Conservation (phyloP, 2,888 invertebrate genomes). For the Scaptomyza caliginosa region DNA sequence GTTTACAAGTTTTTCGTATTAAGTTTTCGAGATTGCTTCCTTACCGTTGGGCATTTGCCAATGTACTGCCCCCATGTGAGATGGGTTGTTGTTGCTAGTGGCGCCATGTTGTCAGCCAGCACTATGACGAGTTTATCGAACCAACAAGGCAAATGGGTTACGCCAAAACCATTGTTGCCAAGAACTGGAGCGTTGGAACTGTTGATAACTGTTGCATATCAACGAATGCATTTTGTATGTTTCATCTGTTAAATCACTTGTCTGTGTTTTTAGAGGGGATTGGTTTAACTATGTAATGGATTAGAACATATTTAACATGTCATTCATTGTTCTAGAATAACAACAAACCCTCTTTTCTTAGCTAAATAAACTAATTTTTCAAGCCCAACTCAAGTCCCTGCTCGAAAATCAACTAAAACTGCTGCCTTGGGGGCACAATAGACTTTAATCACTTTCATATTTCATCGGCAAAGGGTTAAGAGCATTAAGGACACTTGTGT, state of each 20-base stretch:
- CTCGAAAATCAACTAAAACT: constrained; percentile 9
- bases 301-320: no score
- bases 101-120: constrained; percentile 55
- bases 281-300: neutral
- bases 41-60: constrained; percentile 67
- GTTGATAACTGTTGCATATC: constrained; percentile 47
- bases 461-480: constrained; percentile 25
- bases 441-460: constrained; percentile 39
- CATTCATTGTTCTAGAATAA: no score
- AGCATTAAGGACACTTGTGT: constrained; percentile 23
- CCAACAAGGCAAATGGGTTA: constrained; percentile 71
- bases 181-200: neutral
- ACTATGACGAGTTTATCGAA: constrained; percentile 72
- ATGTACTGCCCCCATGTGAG: constrained; percentile 43
- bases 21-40: constrained; percentile 67
- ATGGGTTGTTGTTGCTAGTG: constrained; percentile 30
- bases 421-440: constrained; percentile 6
- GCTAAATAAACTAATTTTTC: constrained; percentile 20
- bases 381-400: neutral
- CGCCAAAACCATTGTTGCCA: constrained; percentile 7
- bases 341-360: constrained; percentile 2
- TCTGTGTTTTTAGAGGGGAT: constrained; percentile 1
- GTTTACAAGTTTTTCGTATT: constrained; percentile 71
- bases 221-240: constrained; percentile 54
- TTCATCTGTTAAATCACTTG: constrained; percentile 30